phyloP scores from a whole-genome alignment of 2,113 vertebrate species.

The Myotis yumanensis region DNA sequence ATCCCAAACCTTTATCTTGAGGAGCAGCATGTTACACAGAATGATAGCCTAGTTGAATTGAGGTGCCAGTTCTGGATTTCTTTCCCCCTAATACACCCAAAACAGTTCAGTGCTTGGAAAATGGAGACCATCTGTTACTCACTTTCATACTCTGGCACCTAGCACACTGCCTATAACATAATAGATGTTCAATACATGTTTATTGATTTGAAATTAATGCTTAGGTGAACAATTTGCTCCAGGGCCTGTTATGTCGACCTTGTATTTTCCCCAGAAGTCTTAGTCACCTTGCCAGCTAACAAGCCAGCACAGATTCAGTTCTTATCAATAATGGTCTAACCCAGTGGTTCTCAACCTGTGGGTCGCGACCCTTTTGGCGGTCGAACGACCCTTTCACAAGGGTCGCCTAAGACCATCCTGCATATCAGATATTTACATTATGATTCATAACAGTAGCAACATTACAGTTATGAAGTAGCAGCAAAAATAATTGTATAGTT shows the following conservation, averaged over 20 bases:
- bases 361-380: too few species aligned
- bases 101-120: constrained; percentile 13
- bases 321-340: background rate
- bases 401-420: too few species aligned
- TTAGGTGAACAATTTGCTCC: background rate
- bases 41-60: background rate
- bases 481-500: too few species aligned
- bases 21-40: background rate
- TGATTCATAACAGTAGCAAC: too few species aligned
- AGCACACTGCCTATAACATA: background rate
- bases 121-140: background rate
- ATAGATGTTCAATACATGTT: background rate
- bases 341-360: background rate
- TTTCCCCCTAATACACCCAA: background rate
- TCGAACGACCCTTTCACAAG: too few species aligned
- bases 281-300: background rate
- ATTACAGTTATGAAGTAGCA: too few species aligned
- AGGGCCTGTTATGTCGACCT: background rate
- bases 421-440: too few species aligned
- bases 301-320: background rate
- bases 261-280: background rate
- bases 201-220: constrained; percentile 27
- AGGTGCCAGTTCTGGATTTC: background rate
- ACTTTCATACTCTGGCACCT: background rate
- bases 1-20: background rate